phyloP scores from a whole-genome alignment of 2,113 vertebrate genomes.

The Arenaria interpres region DNA sequence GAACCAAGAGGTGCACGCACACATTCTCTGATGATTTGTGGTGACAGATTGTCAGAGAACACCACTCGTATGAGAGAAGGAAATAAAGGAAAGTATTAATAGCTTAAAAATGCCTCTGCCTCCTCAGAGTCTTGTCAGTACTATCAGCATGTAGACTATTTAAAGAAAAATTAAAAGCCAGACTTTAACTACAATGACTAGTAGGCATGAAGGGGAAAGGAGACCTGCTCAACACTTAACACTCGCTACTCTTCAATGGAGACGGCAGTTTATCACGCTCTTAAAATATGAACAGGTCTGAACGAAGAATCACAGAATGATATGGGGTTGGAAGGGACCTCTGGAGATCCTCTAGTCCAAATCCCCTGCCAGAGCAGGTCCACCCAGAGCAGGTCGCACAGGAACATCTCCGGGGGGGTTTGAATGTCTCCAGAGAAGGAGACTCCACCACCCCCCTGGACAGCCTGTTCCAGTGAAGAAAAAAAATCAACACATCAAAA shows the following conservation, averaged over 20 bases:
- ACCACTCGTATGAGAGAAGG: neutral
- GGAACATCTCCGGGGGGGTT: too few relatives aligned
- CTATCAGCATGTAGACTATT: neutral
- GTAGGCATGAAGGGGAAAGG: neutral
- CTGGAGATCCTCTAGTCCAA: too few relatives aligned
- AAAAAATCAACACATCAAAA: neutral
- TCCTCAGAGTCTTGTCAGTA: neutral
- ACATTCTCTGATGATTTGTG: neutral
- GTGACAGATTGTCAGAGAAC: neutral
- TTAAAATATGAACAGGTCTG: neutral
- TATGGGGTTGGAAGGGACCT: too few relatives aligned
- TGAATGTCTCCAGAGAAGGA: too few relatives aligned
- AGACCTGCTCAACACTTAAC: neutral
- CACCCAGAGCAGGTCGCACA: too few relatives aligned
- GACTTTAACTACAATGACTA: neutral
- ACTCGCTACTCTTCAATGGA: accelerated
- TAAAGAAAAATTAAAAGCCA: neutral
- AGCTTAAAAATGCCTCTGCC: neutral
- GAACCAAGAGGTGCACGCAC: accelerated
- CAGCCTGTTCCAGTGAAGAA: neutral
- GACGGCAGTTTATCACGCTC: neutral
- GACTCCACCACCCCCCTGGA: too few relatives aligned
- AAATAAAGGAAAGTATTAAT: neutral
- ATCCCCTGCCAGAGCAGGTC: too few relatives aligned
- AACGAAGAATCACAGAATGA: neutral